phyloP scores from a whole-genome alignment of 2,797 vertebrate genomes.

The Pangasius macronema region DNA sequence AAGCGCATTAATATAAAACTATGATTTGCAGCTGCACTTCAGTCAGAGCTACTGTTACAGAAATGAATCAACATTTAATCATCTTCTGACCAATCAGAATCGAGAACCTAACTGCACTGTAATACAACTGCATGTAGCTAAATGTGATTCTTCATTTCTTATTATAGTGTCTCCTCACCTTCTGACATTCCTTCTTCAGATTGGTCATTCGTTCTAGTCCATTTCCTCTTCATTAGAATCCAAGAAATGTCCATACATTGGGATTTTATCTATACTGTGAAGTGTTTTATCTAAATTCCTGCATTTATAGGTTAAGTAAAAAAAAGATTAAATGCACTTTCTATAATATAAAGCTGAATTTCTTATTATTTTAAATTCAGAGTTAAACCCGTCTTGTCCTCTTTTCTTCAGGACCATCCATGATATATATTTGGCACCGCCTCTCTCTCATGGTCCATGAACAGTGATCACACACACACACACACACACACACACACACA shows the following conservation, averaged over 20 bases:
- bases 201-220: background rate
- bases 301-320: background rate
- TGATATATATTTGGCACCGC: background rate
- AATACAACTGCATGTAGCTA: background rate
- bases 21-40: background rate
- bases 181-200: slow-evolving; percentile 17
- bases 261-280: background rate
- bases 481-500: slow-evolving; percentile 30
- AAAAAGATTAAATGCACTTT: background rate
- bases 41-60: background rate
- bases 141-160: background rate
- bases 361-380: background rate
- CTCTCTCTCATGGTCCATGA: background rate
- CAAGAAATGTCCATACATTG: background rate
- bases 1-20: background rate
- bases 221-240: background rate
- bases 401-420: background rate
- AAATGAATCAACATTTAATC: background rate
- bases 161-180: slow-evolving; percentile 28
- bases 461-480: slow-evolving; percentile 25
- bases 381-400: background rate
- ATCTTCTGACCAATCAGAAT: background rate
- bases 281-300: background rate
- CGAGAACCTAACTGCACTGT: too few relatives aligned
- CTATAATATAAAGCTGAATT: background rate